phyloP scores from a whole-genome alignment of 2,113 vertebrate genomes.

The Cyphomyrus discorhynchus region DNA sequence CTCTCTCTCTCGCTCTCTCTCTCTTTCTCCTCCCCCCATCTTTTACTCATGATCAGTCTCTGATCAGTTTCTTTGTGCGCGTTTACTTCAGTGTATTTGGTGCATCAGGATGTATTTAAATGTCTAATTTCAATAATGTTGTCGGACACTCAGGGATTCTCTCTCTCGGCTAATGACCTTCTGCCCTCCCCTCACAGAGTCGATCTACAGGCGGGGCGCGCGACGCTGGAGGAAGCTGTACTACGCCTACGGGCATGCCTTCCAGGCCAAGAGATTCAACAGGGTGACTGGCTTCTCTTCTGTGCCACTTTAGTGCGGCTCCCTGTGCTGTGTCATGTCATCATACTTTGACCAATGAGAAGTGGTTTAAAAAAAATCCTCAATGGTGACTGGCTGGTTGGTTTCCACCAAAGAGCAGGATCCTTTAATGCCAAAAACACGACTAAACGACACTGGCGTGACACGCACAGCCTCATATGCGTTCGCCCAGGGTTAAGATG shows the following conservation, averaged over 20 bases:
- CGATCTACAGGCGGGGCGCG: conserved; percentile 95
- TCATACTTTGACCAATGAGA: not conserved
- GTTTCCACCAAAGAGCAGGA: not conserved
- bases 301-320: not conserved
- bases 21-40: not conserved
- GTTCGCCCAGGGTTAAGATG: not conserved
- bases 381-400: not conserved
- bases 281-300: conserved; percentile 58
- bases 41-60: not conserved
- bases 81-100: not conserved
- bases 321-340: not conserved
- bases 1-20: too few species aligned
- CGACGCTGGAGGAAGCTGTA: conserved; percentile 98
- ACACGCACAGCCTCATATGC: not conserved
- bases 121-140: not conserved
- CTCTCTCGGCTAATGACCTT: not conserved
- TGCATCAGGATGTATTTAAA: not conserved
- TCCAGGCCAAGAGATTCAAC: conserved; percentile 98
- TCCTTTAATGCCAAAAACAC: not conserved
- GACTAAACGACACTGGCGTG: not conserved
- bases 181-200: conserved; percentile 63
- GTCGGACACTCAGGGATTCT: not conserved
- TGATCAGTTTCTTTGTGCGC: not conserved
- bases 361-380: not conserved
- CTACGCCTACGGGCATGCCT: conserved; percentile 92